These are phyloP conservation scores for Menura novaehollandiae DNA, from an alignment of 2,113 vertebrate species.

Conservation along the genomic window DNA sequence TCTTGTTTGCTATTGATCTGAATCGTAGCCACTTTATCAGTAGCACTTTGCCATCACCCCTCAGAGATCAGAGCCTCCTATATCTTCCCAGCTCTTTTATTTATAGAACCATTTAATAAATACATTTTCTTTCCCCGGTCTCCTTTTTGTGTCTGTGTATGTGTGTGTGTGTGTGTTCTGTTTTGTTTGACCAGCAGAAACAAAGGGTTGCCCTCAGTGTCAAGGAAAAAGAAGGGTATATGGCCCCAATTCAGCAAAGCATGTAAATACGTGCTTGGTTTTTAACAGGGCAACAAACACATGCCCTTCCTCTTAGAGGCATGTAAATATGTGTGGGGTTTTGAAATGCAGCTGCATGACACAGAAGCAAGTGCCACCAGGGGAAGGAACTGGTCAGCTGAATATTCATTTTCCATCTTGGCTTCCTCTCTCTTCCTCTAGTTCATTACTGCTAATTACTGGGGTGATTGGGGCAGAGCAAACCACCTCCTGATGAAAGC, in stretches of 20 bases:
- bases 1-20: constrained; percentile 63
- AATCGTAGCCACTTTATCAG: constrained; percentile 56
- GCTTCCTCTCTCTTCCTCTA: not conserved
- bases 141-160: not conserved
- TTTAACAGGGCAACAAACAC: constrained; percentile 2
- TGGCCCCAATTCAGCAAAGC: constrained; percentile 43
- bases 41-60: constrained; percentile 59
- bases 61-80: constrained; percentile 50
- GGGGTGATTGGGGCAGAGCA: not conserved
- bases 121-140: constrained; percentile 17
- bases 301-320: not conserved
- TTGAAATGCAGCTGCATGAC: not conserved
- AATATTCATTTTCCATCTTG: not conserved
- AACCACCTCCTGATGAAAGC: not conserved
- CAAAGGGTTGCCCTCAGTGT: not conserved
- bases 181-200: constrained; percentile 60
- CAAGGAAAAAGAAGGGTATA: constrained; percentile 54
- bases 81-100: constrained; percentile 50
- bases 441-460: not conserved
- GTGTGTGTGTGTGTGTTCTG: not conserved
- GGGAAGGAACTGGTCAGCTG: not conserved
- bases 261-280: constrained; percentile 11
- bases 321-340: not conserved
- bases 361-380: not conserved
- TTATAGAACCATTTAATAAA: constrained; percentile 67